phyloP scores from a whole-genome alignment of 2,797 vertebrate genomes.

The Rousettus madagascariensis region DNA sequence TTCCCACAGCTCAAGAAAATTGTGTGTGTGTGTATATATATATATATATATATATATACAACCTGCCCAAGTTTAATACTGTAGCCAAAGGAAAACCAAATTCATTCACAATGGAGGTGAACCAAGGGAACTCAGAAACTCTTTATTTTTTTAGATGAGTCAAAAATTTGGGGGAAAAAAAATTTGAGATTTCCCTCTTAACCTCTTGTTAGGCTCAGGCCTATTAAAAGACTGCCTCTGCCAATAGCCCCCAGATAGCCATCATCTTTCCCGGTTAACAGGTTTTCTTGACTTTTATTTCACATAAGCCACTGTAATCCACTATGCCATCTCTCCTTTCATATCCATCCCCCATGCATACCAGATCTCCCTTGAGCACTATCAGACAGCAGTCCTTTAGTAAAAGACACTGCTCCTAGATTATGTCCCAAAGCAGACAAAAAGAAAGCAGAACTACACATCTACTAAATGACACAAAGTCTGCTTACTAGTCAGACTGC shows the following conservation, averaged over 20 bases:
- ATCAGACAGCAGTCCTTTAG: slow-evolving; percentile 10
- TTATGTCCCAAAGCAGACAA: slow-evolving; percentile 54
- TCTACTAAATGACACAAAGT: slow-evolving; percentile 49
- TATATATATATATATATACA: neutral
- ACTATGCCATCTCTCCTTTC: slow-evolving; percentile 41
- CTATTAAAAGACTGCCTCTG: slow-evolving; percentile 18
- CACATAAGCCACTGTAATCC: neutral
- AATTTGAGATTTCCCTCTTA: neutral
- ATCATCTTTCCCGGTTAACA: neutral
- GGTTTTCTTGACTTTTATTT: slow-evolving; percentile 38
- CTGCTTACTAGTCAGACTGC: slow-evolving; percentile 56
- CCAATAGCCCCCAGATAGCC: neutral
- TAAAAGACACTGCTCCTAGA: slow-evolving; percentile 48
- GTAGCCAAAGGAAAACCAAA: slow-evolving; percentile 32
- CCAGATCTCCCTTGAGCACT: slow-evolving; percentile 32
- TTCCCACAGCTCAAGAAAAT: neutral
- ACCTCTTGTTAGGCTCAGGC: neutral
- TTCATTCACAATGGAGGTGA: neutral
- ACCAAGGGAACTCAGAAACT: slow-evolving; percentile 13
- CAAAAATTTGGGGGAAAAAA: neutral
- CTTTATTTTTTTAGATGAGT: neutral
- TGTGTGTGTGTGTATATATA: neutral
- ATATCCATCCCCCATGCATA: neutral
- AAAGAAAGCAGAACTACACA: slow-evolving; percentile 61
- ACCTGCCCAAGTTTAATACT: neutral